A percentile compares a stretch with the other conserved stretches of the same genome.
Conservation (phyloP, 2,888 invertebrate species). For the Smittia aterrima region DNA sequence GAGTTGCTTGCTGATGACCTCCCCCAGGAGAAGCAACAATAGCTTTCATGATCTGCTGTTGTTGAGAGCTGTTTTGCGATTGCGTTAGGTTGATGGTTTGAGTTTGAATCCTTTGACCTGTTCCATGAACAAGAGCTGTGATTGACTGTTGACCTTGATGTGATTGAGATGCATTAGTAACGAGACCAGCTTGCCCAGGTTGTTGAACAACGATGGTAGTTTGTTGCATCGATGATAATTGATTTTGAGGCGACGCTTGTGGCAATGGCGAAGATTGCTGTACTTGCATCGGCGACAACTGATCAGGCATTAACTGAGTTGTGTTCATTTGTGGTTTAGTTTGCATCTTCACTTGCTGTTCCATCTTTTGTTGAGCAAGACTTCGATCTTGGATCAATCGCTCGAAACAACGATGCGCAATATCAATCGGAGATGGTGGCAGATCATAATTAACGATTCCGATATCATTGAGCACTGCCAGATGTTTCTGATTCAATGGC, state of each 20-base stretch:
- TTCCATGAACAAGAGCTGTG: constrained; percentile 49
- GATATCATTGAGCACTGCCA: constrained; percentile 76
- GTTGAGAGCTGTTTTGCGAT: constrained; percentile 47
- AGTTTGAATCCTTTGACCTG: constrained; percentile 45
- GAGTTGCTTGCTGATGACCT: constrained; percentile 23
- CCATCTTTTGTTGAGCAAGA: constrained; percentile 51
- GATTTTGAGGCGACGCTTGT: constrained; percentile 33
- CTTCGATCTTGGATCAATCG: constrained; percentile 81
- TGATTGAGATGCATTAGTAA: constrained; percentile 51
- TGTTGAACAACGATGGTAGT: constrained; percentile 44
- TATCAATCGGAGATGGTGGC: constrained; percentile 78
- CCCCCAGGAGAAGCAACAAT: constrained; percentile 49
- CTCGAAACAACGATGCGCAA: constrained; percentile 77
- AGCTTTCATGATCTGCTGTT: constrained; percentile 53
- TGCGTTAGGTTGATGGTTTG: constrained; percentile 44
- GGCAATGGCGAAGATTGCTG: constrained; percentile 30
- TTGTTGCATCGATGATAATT: constrained; percentile 43
- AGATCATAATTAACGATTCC: constrained; percentile 80
- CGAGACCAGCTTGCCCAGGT: constrained; percentile 43
- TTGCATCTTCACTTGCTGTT: constrained; percentile 43
- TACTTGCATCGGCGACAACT: constrained; percentile 26
- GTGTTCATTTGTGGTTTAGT: constrained; percentile 29
- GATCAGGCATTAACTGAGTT: constrained; percentile 3
- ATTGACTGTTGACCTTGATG: constrained; percentile 50
- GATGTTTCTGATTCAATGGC: constrained; percentile 74